Conservation (phyloP, 2,797 vertebrate species). For the Sebastes iracundus region DNA sequence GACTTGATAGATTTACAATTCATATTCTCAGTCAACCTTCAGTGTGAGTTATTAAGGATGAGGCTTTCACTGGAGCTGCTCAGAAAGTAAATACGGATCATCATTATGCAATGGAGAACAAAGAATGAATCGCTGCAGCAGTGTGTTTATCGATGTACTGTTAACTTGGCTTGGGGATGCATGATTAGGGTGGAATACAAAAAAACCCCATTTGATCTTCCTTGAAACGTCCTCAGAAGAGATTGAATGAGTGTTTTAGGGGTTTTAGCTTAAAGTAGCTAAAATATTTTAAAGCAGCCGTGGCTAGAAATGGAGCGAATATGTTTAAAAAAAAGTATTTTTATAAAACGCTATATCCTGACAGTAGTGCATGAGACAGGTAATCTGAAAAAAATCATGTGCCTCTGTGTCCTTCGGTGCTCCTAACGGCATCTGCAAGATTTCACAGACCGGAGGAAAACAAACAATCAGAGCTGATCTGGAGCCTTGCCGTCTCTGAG, state of each 20-base stretch:
- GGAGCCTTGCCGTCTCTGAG: too few relatives aligned
- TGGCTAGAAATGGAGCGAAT: too few relatives aligned
- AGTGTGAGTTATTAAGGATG: conserved; percentile 56
- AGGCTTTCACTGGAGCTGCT: conserved; percentile 25
- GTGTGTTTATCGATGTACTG: conserved; percentile 43
- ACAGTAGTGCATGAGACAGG: too few relatives aligned
- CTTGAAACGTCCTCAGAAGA: not conserved
- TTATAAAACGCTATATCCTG: too few relatives aligned
- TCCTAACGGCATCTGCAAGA: too few relatives aligned
- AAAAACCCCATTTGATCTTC: not conserved
- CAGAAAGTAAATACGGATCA: conserved; percentile 52
- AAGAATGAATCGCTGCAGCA: conserved; percentile 43
- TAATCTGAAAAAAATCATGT: too few relatives aligned
- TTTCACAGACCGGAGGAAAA: too few relatives aligned
- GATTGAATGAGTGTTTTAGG: not conserved
- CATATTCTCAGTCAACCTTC: conserved; percentile 60
- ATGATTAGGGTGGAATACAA: conserved; percentile 29
- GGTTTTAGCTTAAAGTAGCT: not conserved
- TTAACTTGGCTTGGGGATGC: conserved; percentile 30
- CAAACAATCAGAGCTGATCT: too few relatives aligned
- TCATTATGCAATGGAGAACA: conserved; percentile 39
- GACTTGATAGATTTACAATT: conserved; percentile 58
- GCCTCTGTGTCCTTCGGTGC: too few relatives aligned
- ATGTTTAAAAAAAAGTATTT: too few relatives aligned
- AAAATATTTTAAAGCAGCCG: too few relatives aligned